These are phyloP conservation scores for Taeniopygia guttata DNA, from an alignment of 2,797 vertebrate species.

Conservation along the genomic window DNA sequence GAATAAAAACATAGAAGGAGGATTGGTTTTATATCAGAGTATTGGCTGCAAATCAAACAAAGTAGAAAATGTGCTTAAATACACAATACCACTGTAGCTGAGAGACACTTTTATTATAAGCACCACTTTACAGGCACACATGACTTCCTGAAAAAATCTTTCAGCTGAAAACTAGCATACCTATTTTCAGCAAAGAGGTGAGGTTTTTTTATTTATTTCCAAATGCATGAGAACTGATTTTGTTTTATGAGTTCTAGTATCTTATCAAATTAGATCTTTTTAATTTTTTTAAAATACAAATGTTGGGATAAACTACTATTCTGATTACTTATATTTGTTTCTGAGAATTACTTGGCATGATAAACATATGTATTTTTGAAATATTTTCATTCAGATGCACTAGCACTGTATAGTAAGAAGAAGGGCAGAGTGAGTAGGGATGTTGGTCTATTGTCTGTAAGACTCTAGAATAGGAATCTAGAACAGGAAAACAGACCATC, in stretches of 20 bases:
- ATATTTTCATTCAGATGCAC: background rate
- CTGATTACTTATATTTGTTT: background rate
- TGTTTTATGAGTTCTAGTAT: background rate
- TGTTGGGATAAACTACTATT: background rate
- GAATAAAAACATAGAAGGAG: background rate
- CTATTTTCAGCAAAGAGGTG: background rate
- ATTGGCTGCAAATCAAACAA: constrained; percentile 22
- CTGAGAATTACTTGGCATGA: background rate
- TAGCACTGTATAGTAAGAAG: background rate
- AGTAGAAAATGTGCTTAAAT: background rate
- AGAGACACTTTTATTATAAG: constrained; percentile 6
- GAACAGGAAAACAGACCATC: background rate
- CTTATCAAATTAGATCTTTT: background rate
- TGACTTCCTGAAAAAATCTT: background rate
- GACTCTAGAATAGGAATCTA: background rate
- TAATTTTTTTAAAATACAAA: background rate
- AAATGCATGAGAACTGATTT: background rate
- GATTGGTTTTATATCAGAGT: background rate
- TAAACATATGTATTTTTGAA: background rate
- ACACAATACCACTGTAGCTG: background rate
- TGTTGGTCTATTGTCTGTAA: background rate
- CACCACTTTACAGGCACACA: background rate
- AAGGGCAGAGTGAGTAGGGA: background rate
- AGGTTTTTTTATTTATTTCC: background rate
- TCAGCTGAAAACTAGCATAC: background rate